Conservation (phyloP, 64 coral and sea anemone genomes). For the Pocillopora damicornis region DNA sequence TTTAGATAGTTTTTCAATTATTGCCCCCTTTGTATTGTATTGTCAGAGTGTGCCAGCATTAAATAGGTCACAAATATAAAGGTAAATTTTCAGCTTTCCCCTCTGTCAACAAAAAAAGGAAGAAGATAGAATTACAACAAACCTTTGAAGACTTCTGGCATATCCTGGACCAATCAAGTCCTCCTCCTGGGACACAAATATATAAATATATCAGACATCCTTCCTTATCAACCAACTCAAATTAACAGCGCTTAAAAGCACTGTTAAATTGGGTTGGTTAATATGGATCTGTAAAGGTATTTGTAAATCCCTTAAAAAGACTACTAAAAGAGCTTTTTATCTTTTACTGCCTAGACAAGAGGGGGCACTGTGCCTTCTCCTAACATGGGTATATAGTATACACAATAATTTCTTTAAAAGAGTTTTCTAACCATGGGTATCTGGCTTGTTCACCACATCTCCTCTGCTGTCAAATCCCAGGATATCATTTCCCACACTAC, state of each 20-base stretch:
- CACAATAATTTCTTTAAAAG: not conserved
- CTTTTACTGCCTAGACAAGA: not conserved
- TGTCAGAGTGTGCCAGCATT: not conserved
- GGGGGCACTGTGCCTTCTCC: not conserved
- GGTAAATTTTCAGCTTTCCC: not conserved
- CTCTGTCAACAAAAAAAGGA: no score
- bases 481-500: constrained; percentile 98
- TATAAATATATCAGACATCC: not conserved
- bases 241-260: not conserved
- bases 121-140: not conserved
- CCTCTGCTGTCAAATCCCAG: constrained; percentile 93
- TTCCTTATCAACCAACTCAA: not conserved
- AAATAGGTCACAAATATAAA: not conserved
- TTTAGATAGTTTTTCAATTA: not conserved
- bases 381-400: not conserved
- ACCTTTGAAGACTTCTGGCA: constrained; percentile 92
- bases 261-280: not conserved
- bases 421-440: constrained; percentile 69
- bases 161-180: constrained; percentile 81
- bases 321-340: not conserved
- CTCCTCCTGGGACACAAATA: constrained; percentile 32
- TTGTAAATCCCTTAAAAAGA: not conserved
- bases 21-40: not conserved
- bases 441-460: constrained; percentile 95
- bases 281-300: not conserved